Percentiles rank a stretch among this genome's conserved stretches.
Evolutionary conservation across 2,113 vertebrate species (phyloP).

Genomic region (Shinisaurus crocodilurus): DNA sequence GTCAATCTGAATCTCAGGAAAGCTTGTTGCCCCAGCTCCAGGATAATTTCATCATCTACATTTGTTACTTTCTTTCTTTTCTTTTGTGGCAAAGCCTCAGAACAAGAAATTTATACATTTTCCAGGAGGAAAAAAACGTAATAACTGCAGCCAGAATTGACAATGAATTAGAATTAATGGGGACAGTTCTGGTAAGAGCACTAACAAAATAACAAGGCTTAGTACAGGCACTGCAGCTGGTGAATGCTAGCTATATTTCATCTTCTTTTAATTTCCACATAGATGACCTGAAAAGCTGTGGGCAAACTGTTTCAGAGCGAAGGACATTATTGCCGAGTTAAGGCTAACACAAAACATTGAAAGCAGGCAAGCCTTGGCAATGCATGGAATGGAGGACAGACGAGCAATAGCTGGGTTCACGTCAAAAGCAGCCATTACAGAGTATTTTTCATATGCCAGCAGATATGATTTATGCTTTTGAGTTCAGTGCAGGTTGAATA

Average conservation of each 20-base stretch:
- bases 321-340: conserved; percentile 11
- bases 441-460: background rate
- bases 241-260: conserved; percentile 20
- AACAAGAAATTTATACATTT: conserved; percentile 34
- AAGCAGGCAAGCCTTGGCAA: conserved; percentile 17
- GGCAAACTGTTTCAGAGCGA: conserved; percentile 37
- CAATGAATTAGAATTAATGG: conserved; percentile 58
- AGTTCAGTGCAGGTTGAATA: background rate
- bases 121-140: conserved; percentile 18
- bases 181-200: conserved; percentile 32
- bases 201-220: conserved; percentile 13
- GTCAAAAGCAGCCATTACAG: background rate
- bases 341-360: conserved; percentile 49
- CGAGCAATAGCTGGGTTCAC: conserved; percentile 30
- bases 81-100: background rate
- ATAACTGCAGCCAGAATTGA: conserved; percentile 6
- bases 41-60: background rate
- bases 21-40: background rate
- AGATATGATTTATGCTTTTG: background rate
- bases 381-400: conserved; percentile 8
- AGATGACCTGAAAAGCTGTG: conserved; percentile 31
- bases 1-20: background rate
- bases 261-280: conserved; percentile 46
- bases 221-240: background rate
- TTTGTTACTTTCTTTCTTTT: conserved; percentile 11